Base-by-base conservation (phyloP, 2,888 invertebrate genomes). In the Actias luna region DNA sequence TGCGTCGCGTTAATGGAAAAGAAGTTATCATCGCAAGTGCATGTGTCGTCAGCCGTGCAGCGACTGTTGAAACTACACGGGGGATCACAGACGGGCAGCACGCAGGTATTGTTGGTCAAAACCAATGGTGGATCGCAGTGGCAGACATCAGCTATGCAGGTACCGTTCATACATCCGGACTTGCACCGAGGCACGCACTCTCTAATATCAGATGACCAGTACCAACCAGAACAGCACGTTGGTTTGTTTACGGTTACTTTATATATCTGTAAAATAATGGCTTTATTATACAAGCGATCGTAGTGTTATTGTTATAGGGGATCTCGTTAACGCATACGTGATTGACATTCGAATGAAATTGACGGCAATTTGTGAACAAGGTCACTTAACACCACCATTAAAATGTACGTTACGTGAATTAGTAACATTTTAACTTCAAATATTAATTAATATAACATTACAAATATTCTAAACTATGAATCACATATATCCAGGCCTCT, bases 71-170 rank as follows among this genome's bases (percentile, higher is more conserved):
- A 65, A 67, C 92, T 67, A 67, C 93, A 93, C 0, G 81, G 76
- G 25, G 87, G 87, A 57, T 82, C 74, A 62, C 93, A 93, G 0
- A 74, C 67, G 0, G 90, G 87, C 10, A 69, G 70, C 2, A 70
- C 62, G 46, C 80, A 80, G 0, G 63, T 65, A 22, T 70, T 62
- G 7, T 69, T 69, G n/a, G 64, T 50, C 5, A 77, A 60, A 2
- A 62, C 33, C 12, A 72, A 70, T 0, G 83, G 83, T 0, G 75
- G 69, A 0, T 71, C 64, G 63, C 91, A 91, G n/a, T 62, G 36
- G 69, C 91, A 91, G 0, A 63, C 55, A 12, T 79, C 68, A 0
- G 69, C 71, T 0, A 75, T 63, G 66, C 92, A 93, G 0, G 67
- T 75, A 0, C 85, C 84, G 46, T 80, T 70, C 0, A 61, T 60